These are phyloP conservation scores for Atherinosoma microstoma DNA, from an alignment of 2,797 vertebrate species.

Conservation along the genomic window DNA sequence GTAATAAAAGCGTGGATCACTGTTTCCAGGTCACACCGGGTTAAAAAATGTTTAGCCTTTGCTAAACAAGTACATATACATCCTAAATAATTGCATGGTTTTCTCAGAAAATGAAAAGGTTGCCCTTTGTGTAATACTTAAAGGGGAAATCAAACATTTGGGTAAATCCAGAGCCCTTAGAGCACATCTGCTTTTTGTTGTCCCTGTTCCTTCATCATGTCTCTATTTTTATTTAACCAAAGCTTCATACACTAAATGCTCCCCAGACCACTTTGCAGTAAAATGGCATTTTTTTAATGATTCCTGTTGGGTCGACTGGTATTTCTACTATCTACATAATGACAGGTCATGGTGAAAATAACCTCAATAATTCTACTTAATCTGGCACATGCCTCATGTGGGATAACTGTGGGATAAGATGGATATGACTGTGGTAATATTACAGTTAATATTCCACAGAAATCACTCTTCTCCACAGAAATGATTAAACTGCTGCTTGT, in stretches of 20 bases:
- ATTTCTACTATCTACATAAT: conserved; percentile 18
- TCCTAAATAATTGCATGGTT: conserved; percentile 3
- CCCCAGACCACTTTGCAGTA: background rate
- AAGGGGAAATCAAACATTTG: background rate
- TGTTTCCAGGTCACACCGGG: too few relatives aligned
- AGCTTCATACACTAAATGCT: conserved; percentile 12
- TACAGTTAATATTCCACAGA: background rate
- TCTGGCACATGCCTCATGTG: conserved; percentile 24
- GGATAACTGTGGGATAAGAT: conserved; percentile 27
- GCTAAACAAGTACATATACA: background rate
- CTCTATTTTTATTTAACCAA: conserved; percentile 23
- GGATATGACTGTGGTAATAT: conserved; percentile 26
- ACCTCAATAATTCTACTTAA: conserved; percentile 2
- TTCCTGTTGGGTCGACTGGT: background rate
- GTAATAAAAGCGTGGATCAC: too few relatives aligned
- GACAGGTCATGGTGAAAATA: conserved; percentile 3
- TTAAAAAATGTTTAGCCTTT: too few relatives aligned
- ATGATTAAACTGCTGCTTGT: background rate
- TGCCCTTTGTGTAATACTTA: background rate
- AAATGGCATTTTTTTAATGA: background rate
- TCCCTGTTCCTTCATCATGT: conserved; percentile 28
- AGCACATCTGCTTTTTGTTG: conserved; percentile 61
- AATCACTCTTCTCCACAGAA: background rate
- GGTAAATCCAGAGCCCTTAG: conserved; percentile 23
- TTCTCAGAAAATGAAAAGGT: conserved; percentile 17